Conservation (phyloP, 92 coral and sea anemone species). For the Diadumene lineata region DNA sequence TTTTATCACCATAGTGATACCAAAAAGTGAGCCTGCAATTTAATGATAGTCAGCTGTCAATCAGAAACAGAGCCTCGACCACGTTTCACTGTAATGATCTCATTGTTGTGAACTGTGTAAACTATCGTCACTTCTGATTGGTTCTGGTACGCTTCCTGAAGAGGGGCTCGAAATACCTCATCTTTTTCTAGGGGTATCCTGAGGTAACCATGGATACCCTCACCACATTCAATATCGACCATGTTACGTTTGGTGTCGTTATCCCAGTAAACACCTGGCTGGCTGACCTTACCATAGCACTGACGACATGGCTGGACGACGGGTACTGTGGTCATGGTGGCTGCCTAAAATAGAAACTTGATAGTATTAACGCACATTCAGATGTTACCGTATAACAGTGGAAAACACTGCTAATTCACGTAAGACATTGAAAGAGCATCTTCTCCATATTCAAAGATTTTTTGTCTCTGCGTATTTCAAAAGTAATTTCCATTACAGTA, state of each 20-base stretch:
- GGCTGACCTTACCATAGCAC: conserved; percentile 52
- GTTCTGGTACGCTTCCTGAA: conserved; percentile 47
- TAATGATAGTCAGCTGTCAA: not conserved
- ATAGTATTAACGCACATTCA: too few species aligned
- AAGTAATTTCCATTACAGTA: too few species aligned
- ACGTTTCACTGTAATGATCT: conserved; percentile 44
- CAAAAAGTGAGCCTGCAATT: not conserved
- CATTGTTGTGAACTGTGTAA: conserved; percentile 45
- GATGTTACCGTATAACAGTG: too few species aligned
- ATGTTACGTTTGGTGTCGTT: conserved; percentile 45
- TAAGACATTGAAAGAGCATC: too few species aligned
- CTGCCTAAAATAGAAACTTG: conserved; percentile 14
- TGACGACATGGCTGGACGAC: conserved; percentile 53
- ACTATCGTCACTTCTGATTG: conserved; percentile 34
- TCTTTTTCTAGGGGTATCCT: conserved; percentile 44
- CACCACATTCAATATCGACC: conserved; percentile 54
- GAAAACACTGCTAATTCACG: too few species aligned
- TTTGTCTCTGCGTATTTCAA: too few species aligned
- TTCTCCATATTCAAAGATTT: too few species aligned
- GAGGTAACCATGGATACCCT: conserved; percentile 57
- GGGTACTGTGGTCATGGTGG: conserved; percentile 31
- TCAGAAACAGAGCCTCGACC: conserved; percentile 44
- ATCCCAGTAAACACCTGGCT: conserved; percentile 70
- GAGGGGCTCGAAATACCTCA: conserved; percentile 36
- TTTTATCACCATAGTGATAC: not conserved